Evolutionary conservation across 2,888 invertebrate species (phyloP).

Genomic region (Lasiommata megera): DNA sequence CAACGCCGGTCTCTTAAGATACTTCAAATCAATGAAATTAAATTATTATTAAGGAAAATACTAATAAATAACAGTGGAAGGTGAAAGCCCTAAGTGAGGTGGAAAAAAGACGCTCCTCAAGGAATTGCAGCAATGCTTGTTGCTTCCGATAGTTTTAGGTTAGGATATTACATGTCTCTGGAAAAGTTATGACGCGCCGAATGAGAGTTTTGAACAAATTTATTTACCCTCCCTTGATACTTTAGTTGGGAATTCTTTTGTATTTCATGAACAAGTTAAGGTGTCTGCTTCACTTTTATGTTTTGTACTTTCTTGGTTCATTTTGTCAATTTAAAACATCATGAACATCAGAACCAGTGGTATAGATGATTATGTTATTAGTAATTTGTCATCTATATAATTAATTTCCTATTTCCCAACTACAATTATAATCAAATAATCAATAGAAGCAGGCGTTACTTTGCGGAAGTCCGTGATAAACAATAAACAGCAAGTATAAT

Average conservation of each 20-base stretch:
- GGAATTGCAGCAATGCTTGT: conserved; percentile 64
- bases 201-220: conserved; percentile 27
- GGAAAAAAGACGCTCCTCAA: conserved; percentile 62
- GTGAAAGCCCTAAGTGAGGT: conserved; percentile 43
- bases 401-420: too few relatives aligned
- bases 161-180: conserved; percentile 32
- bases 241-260: conserved; percentile 13
- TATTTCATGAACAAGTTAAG: not conserved
- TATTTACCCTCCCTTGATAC: conserved; percentile 23
- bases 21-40: too few relatives aligned
- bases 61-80: too few relatives aligned
- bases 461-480: too few relatives aligned
- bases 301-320: not conserved
- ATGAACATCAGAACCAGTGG: too few relatives aligned
- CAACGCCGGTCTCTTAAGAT: too few relatives aligned
- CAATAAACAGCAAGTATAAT: too few relatives aligned
- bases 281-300: not conserved
- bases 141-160: conserved; percentile 37
- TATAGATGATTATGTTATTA: too few relatives aligned
- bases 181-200: conserved; percentile 29
- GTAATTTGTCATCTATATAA: too few relatives aligned
- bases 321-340: not conserved
- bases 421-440: too few relatives aligned
- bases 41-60: too few relatives aligned
- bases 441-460: too few relatives aligned